Evolutionary conservation across 92 coral and sea anemone genomes (phyloP).

Genomic region (Bergia puertoricense): DNA sequence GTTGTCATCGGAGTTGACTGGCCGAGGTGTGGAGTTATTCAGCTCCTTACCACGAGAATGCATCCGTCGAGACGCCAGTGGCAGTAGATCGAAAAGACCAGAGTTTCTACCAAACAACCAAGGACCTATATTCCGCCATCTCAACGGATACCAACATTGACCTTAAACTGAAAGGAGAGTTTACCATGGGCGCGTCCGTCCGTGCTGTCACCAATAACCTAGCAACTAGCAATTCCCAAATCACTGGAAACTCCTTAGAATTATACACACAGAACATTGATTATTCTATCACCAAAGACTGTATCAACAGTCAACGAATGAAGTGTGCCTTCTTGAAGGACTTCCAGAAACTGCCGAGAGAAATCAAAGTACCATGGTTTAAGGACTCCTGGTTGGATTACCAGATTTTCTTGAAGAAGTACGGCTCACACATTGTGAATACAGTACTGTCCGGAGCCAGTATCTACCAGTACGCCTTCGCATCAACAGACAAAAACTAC

Average conservation of each 20-base stretch:
- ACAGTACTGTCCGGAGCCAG: constrained; percentile 55
- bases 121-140: constrained; percentile 28
- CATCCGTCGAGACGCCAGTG: background rate
- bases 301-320: background rate
- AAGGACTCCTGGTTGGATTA: constrained; percentile 53
- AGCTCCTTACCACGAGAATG: background rate
- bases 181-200: constrained; percentile 45
- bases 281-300: constrained; percentile 8
- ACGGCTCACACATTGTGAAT: constrained; percentile 66
- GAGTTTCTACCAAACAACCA: constrained; percentile 7
- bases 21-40: background rate
- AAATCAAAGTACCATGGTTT: constrained; percentile 46
- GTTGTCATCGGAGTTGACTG: background rate
- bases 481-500: constrained; percentile 20
- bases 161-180: constrained; percentile 30
- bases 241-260: constrained; percentile 4
- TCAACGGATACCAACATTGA: constrained; percentile 22
- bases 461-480: constrained; percentile 43
- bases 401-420: constrained; percentile 40
- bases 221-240: background rate
- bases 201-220: constrained; percentile 13
- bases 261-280: background rate
- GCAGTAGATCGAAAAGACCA: background rate
- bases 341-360: background rate
- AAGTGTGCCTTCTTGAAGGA: background rate